phyloP scores from a whole-genome alignment of 2,113 vertebrate genomes.

The Mus spicilegus region DNA sequence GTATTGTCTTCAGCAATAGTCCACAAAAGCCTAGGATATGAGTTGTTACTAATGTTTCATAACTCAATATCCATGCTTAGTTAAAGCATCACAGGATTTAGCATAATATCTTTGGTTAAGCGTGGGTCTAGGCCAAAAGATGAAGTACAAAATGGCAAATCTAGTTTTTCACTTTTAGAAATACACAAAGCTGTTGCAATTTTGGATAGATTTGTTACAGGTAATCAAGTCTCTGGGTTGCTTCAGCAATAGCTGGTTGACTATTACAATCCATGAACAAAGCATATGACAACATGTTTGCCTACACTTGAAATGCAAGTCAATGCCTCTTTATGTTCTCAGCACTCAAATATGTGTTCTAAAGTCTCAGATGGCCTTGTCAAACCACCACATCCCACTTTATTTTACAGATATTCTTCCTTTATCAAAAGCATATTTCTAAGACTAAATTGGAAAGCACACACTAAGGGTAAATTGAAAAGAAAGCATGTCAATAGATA shows the following conservation, averaged over 20 bases:
- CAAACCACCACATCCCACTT: not conserved
- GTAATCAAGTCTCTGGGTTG: not conserved
- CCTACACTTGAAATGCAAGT: slow-evolving; percentile 11
- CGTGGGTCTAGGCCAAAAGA: not conserved
- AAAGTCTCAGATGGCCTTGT: not conserved
- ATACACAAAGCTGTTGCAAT: not conserved
- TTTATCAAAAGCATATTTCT: not conserved
- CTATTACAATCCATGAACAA: not conserved
- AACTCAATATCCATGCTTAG: slow-evolving; percentile 8
- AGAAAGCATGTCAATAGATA: not conserved
- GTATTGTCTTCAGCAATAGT: not conserved
- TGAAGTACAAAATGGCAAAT: not conserved
- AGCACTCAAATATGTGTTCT: not conserved
- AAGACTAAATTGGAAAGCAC: not conserved
- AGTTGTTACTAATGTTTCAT: slow-evolving; percentile 79
- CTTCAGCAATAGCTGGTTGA: not conserved
- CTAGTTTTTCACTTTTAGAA: not conserved
- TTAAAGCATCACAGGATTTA: not conserved
- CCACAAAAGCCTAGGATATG: slow-evolving; percentile 43
- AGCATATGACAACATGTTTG: not conserved
- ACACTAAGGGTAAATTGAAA: slow-evolving; percentile 34
- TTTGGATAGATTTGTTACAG: not conserved
- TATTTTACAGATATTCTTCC: not conserved
- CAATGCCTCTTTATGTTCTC: not conserved
- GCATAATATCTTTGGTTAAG: slow-evolving; percentile 29